These are phyloP conservation scores for Pantherophis alleghaniensis DNA, from an alignment of 2,797 vertebrate genomes.

Conservation along the genomic window DNA sequence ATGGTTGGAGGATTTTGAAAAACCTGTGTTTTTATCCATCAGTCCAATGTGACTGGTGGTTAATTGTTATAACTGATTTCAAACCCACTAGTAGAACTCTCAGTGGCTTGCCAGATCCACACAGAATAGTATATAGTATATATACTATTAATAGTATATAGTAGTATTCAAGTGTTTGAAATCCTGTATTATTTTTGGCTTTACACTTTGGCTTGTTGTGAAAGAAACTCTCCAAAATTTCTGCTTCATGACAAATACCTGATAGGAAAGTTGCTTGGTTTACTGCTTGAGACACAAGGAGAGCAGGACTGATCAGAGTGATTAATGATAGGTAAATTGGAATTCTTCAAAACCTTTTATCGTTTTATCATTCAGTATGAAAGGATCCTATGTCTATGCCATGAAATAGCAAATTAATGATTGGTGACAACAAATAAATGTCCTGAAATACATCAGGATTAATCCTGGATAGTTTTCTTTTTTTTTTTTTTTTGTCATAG, in stretches of 20 bases:
- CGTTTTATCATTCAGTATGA: neutral
- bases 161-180: neutral
- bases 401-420: neutral
- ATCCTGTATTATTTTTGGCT: neutral
- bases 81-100: neutral
- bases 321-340: neutral
- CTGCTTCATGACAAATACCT: neutral
- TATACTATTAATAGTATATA: neutral
- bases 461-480: neutral
- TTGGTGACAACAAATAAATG: neutral
- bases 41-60: neutral
- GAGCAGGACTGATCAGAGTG: neutral
- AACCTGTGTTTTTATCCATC: neutral
- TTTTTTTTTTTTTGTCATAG: neutral
- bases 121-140: neutral
- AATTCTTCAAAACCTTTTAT: neutral
- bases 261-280: neutral
- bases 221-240: neutral
- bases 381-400: neutral
- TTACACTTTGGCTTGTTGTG: neutral
- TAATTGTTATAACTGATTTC: neutral
- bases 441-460: neutral
- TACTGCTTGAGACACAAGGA: neutral
- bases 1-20: neutral
- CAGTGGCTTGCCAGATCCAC: neutral